Evolutionary conservation across 2,888 invertebrate species (phyloP).

Genomic region (Resseliella maxima): DNA sequence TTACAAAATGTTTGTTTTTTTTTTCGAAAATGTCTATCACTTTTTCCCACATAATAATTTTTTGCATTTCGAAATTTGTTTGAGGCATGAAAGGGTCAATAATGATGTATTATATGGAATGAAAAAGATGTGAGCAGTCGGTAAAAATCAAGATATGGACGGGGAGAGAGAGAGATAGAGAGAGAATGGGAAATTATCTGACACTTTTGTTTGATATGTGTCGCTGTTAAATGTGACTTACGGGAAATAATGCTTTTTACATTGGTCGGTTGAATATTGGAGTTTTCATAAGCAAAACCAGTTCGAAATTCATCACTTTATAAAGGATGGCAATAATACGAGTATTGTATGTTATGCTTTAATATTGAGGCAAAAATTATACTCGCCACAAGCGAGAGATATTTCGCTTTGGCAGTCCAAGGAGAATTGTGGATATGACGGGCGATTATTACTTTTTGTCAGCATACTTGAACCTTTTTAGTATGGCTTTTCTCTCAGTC

Average conservation of each 20-base stretch:
- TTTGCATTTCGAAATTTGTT: background rate
- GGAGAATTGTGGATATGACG: slow-evolving; percentile 11
- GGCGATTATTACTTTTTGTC: background rate
- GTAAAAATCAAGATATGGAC: background rate
- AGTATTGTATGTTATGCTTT: too few species aligned
- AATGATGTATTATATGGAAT: background rate
- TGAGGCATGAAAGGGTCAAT: background rate
- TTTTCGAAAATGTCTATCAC: background rate
- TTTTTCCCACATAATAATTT: background rate
- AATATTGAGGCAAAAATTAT: background rate
- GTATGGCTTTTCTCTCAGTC: background rate
- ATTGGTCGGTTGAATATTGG: background rate
- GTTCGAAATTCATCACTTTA: slow-evolving; percentile 27
- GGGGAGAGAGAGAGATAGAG: background rate
- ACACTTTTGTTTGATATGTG: background rate
- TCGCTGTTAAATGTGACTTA: background rate
- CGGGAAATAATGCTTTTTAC: background rate
- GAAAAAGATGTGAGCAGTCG: background rate
- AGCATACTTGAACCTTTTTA: background rate
- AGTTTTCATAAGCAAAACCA: background rate
- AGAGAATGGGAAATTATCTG: background rate
- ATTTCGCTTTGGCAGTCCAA: background rate
- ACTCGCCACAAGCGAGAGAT: background rate
- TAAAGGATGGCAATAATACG: too few species aligned
- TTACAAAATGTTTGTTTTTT: too few species aligned